Evolutionary conservation across 2,797 vertebrate genomes (phyloP), one percentile per base, ranked within the genome.

Genomic region (Propithecus perrieri): DNA sequence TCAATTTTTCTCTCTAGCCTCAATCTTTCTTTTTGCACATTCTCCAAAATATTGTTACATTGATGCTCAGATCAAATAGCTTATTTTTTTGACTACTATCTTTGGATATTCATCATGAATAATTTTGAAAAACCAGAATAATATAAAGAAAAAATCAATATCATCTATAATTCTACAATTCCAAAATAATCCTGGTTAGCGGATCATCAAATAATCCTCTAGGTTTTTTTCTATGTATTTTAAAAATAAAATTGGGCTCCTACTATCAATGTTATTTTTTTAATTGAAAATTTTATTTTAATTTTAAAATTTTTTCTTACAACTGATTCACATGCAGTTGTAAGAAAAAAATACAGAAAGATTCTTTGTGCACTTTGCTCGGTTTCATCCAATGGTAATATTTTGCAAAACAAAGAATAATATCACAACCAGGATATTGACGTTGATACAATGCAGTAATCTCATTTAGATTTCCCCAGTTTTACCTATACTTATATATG

Each of bases 71-170:
- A 84, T 69, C 28, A 84, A 84, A 79, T 86, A 55, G 38, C 71
- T 84, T 24, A 18, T 79, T 89, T 91, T 89, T 89, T 59, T 89
- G 50, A 85, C 13, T 78, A 35, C 15, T 35, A 79, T 74, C 61
- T 57, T 53, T 95, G 41, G n/a, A 72, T 87, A 6, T 50, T 90
- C 71, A 87, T 72, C 24, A 72, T 24, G 55, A 91, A 57, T 84
- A 85, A 65, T 87, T 89, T 57, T 81, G 53, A 63, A 92, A 67
- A 63, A 35, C 50, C 30, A 92, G 46, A 69, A 81, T 78, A n/a
- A 20, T 53, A 43, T 72, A 61, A 78, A 80, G n/a, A 94, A 95
- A 48, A 65, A 89, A 95, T 41, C 50, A 79, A 59, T 12, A 89
- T 85, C 20, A 78, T 67, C 7, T 41, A 84, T 67, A 84, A 74